These are phyloP conservation scores for Aurelia aurita complex sp. Pacific DNA, from an alignment of 30 jellyfish, hydroid and myxozoan genomes.

Conservation along the genomic window DNA sequence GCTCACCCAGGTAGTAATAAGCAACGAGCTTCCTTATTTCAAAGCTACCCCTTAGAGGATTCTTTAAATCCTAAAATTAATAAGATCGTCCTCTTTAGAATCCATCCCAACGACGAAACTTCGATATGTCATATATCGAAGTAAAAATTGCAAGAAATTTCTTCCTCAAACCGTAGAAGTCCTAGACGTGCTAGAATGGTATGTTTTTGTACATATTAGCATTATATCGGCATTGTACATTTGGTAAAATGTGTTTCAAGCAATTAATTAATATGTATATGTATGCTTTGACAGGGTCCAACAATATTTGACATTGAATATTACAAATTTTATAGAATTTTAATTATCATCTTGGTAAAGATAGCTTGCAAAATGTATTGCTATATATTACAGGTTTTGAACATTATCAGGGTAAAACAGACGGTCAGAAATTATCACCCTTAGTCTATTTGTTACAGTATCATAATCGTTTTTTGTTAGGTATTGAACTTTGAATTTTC, in stretches of 20 bases:
- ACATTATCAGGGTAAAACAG: conserved; percentile 49
- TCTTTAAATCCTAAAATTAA: too few species aligned
- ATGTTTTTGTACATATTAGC: conserved; percentile 49
- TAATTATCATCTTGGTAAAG: conserved; percentile 60
- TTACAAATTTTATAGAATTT: conserved; percentile 65
- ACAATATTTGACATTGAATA: conserved; percentile 74
- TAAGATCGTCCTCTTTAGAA: too few species aligned
- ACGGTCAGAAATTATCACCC: conserved; percentile 51
- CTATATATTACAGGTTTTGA: conserved; percentile 56
- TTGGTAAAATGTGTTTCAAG: conserved; percentile 69
- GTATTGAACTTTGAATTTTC: conserved; percentile 63
- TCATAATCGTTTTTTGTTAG: conserved; percentile 49
- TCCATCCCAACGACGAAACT: too few species aligned
- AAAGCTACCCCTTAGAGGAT: too few species aligned
- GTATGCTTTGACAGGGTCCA: conserved; percentile 71
- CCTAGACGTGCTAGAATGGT: conserved; percentile 59
- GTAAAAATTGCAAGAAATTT: too few species aligned
- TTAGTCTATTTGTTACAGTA: conserved; percentile 60
- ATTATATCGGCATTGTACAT: conserved; percentile 62
- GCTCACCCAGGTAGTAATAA: too few species aligned
- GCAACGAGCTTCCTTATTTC: too few species aligned
- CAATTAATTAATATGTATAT: conserved; percentile 60
- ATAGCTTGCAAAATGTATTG: conserved; percentile 69
- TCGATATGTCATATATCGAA: too few species aligned
- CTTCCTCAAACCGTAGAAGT: conserved; percentile 14